phyloP scores from a whole-genome alignment of 2,113 vertebrate species.

The Hypocryptadius cinnamomeus region DNA sequence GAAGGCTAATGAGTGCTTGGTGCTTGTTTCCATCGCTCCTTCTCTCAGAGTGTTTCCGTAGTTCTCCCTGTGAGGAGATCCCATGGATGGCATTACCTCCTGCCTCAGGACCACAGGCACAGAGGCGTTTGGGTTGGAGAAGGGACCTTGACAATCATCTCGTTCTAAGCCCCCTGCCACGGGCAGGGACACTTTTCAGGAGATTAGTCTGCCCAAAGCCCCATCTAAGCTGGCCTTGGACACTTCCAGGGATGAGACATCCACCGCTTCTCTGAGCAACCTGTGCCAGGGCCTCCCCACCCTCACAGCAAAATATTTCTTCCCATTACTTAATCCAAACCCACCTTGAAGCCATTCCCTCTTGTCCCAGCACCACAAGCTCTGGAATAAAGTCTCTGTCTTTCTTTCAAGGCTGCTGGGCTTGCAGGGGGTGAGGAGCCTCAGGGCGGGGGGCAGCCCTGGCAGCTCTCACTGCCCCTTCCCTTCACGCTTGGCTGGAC shows the following conservation, averaged over 20 bases:
- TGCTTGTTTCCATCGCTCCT: not conserved
- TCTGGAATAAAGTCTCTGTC: not conserved
- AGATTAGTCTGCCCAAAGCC: not conserved
- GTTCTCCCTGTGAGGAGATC: not conserved
- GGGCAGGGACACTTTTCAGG: not conserved
- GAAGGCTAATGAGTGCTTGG: not conserved
- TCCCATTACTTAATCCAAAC: not conserved
- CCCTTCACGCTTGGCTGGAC: not conserved
- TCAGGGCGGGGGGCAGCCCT: not conserved
- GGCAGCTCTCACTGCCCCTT: not conserved
- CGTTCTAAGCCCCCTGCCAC: accelerated
- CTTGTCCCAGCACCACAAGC: not conserved
- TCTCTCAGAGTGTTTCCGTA: not conserved
- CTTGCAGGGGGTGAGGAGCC: not conserved
- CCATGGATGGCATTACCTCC: not conserved
- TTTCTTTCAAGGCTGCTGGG: not conserved
- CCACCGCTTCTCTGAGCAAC: not conserved
- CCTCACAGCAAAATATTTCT: not conserved
- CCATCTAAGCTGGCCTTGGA: not conserved
- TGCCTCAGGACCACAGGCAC: not conserved
- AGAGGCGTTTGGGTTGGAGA: not conserved
- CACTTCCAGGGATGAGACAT: not conserved
- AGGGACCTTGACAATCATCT: not conserved
- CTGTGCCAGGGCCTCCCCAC: not conserved
- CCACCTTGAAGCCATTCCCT: not conserved